phyloP scores from a whole-genome alignment of 1,140 invertebrate species.

The Neodiprion lecontei region DNA sequence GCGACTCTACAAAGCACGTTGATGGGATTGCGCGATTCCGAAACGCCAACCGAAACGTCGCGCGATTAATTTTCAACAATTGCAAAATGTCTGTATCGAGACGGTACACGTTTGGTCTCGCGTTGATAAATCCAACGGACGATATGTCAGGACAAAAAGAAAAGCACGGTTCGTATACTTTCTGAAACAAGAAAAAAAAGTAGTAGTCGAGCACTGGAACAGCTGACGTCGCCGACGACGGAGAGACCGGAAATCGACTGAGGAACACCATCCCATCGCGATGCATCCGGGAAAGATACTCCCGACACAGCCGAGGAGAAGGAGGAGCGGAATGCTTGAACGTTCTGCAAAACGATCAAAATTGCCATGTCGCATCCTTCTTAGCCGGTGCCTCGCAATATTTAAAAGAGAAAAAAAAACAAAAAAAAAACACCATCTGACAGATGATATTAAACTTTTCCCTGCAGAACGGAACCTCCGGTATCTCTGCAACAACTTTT shows the following conservation, averaged over 20 bases:
- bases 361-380: too few relatives aligned
- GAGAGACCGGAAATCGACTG: neutral
- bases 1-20: neutral
- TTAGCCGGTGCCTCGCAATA: too few relatives aligned
- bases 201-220: neutral
- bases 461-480: too few relatives aligned
- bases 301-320: neutral
- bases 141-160: neutral
- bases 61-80: neutral
- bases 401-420: too few relatives aligned
- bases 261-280: too few relatives aligned
- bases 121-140: neutral
- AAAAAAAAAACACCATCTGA: too few relatives aligned
- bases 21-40: neutral
- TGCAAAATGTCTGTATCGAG: neutral
- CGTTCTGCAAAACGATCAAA: too few relatives aligned
- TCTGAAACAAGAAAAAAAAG: neutral
- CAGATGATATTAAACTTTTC: too few relatives aligned
- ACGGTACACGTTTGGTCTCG: neutral
- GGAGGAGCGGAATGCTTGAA: too few relatives aligned
- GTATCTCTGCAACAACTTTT: too few relatives aligned
- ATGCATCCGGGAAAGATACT: neutral
- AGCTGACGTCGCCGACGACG: neutral
- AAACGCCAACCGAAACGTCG: neutral
- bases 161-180: neutral